Conservation (phyloP, 2,113 vertebrate species). For the Aegotheles bennettii region DNA sequence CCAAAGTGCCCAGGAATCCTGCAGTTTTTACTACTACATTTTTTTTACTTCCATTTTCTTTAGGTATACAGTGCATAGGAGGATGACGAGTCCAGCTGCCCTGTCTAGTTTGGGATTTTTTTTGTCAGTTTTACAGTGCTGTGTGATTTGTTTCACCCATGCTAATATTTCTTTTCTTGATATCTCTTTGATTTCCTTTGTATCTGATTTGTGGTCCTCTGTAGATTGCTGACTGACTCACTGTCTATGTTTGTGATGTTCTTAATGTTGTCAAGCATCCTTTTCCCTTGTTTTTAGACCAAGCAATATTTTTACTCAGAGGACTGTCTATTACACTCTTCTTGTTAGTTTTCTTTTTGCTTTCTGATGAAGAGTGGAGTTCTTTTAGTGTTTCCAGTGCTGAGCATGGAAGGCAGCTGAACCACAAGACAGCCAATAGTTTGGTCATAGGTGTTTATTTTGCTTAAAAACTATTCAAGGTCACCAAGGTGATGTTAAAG, state of each 20-base stretch:
- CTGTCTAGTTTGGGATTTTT: background rate
- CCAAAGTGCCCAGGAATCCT: background rate
- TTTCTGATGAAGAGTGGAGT: background rate
- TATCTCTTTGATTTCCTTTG: background rate
- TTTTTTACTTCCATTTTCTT: background rate
- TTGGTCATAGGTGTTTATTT: background rate
- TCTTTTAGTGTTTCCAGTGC: background rate
- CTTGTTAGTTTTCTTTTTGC: background rate
- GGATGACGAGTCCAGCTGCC: background rate
- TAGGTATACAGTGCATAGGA: background rate
- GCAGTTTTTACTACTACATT: accelerated
- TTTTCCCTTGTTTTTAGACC: background rate
- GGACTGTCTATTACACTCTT: background rate
- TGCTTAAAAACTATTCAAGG: background rate
- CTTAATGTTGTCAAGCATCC: background rate
- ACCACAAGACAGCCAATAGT: background rate
- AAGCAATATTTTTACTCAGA: background rate
- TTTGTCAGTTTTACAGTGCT: background rate
- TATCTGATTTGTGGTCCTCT: background rate
- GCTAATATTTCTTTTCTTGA: background rate
- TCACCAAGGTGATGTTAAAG: background rate
- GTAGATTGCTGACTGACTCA: background rate
- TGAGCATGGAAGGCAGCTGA: background rate
- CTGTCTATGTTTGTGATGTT: background rate
- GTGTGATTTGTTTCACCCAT: background rate